Percentiles rank a stretch among this genome's conserved stretches.
These are phyloP conservation scores for Mythimna albipuncta DNA, from an alignment of 2,888 invertebrate genomes.

Conservation along the genomic window DNA sequence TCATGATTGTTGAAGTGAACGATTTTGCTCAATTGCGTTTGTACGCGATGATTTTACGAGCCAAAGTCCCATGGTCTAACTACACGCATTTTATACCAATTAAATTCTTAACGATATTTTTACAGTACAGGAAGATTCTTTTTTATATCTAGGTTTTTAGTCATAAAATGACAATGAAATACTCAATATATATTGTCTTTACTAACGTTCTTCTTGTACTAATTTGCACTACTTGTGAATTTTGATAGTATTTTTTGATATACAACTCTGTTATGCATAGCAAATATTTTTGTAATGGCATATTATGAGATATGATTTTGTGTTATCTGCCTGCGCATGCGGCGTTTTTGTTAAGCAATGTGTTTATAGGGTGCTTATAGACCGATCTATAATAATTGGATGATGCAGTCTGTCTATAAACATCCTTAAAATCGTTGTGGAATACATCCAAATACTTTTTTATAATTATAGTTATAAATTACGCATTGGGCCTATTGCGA, in stretches of 20 bases:
- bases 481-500: neutral
- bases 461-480: neutral
- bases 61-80: neutral
- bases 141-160: conserved; percentile 23
- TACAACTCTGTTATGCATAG: neutral
- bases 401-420: neutral
- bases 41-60: neutral
- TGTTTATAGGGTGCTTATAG: neutral
- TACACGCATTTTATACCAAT: neutral
- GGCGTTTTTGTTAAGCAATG: conserved; percentile 5
- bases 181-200: conserved; percentile 44
- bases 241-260: conserved; percentile 6
- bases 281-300: neutral
- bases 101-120: neutral
- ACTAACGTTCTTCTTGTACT: conserved; percentile 26
- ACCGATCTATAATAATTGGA: neutral
- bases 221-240: conserved; percentile 6
- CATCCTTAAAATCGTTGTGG: neutral
- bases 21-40: neutral
- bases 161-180: conserved; percentile 44
- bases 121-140: conserved; percentile 16
- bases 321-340: neutral
- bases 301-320: neutral
- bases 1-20: neutral
- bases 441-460: neutral